phyloP scores from a whole-genome alignment of 1,140 invertebrate species.

The Heliothis subflexa region DNA sequence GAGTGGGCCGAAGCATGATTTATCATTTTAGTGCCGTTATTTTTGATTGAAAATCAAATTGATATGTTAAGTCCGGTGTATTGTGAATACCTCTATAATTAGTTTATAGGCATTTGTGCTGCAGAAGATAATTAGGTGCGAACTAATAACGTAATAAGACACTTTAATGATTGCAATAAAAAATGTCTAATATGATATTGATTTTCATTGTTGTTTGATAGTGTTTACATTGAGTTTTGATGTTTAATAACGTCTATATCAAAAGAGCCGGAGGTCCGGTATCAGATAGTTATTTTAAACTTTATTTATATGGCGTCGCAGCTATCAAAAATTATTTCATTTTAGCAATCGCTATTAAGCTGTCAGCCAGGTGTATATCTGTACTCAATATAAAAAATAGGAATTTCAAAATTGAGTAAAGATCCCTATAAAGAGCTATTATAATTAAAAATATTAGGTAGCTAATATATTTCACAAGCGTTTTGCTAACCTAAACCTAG shows the following conservation, averaged over 20 bases:
- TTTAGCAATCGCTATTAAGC: neutral
- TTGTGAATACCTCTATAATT: conserved; percentile 17
- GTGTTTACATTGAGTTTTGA: neutral
- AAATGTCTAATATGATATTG: neutral
- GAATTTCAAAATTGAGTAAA: too few species aligned
- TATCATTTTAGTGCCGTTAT: conserved; percentile 15
- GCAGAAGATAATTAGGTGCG: conserved; percentile 5
- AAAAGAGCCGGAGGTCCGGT: neutral
- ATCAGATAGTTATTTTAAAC: neutral
- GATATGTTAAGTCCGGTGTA: conserved; percentile 33
- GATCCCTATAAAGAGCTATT: too few species aligned
- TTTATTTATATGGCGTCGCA: neutral
- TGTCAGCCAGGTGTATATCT: too few species aligned
- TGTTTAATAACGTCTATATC: neutral
- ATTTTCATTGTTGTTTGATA: neutral
- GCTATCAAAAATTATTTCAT: too few species aligned
- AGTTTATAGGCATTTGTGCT: conserved; percentile 25
- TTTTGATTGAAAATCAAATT: conserved; percentile 24
- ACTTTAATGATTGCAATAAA: neutral
- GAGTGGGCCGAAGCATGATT: neutral
- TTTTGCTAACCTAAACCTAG: too few species aligned
- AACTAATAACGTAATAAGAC: conserved; percentile 18
- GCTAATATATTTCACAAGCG: too few species aligned
- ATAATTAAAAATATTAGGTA: too few species aligned
- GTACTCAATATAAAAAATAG: too few species aligned